A percentile compares a stretch with the other conserved stretches of the same genome.
Evolutionary conservation across 2,113 vertebrate species (phyloP).

Genomic region (Neolamprologus ventralis): DNA sequence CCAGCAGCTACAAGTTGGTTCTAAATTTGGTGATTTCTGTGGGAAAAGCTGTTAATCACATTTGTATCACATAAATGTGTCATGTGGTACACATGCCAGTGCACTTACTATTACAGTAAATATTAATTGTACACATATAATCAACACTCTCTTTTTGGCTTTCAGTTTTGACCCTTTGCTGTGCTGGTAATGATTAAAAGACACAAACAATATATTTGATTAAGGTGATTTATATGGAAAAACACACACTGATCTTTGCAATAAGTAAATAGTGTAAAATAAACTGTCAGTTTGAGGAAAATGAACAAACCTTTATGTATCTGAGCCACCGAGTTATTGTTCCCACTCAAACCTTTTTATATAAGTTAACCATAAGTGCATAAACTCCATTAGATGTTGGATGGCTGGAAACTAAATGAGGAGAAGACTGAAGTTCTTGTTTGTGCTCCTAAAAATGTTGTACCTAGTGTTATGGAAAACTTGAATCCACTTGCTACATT

Average conservation of each 20-base stretch:
- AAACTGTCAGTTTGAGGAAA: not conserved
- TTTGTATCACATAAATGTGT: not conserved
- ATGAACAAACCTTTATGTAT: not conserved
- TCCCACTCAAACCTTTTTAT: too few species aligned
- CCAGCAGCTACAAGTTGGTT: not conserved
- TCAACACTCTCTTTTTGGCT: not conserved
- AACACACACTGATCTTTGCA: not conserved
- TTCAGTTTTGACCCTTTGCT: not conserved
- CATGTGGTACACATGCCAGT: accelerated
- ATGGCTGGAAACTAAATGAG: too few species aligned
- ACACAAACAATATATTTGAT: not conserved
- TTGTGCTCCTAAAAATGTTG: too few species aligned
- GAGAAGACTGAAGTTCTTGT: too few species aligned
- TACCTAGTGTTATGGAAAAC: too few species aligned
- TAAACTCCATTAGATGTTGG: too few species aligned
- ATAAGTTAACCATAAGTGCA: too few species aligned
- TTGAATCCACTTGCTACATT: too few species aligned
- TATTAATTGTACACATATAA: not conserved
- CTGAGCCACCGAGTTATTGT: not conserved
- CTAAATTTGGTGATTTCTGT: not conserved
- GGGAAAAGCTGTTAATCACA: not conserved
- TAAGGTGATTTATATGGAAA: not conserved
- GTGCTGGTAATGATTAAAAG: not conserved
- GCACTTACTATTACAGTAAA: not conserved
- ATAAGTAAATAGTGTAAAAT: not conserved